These are phyloP conservation scores for Urocitellus parryii DNA, from an alignment of 2,113 vertebrate genomes.

Conservation along the genomic window DNA sequence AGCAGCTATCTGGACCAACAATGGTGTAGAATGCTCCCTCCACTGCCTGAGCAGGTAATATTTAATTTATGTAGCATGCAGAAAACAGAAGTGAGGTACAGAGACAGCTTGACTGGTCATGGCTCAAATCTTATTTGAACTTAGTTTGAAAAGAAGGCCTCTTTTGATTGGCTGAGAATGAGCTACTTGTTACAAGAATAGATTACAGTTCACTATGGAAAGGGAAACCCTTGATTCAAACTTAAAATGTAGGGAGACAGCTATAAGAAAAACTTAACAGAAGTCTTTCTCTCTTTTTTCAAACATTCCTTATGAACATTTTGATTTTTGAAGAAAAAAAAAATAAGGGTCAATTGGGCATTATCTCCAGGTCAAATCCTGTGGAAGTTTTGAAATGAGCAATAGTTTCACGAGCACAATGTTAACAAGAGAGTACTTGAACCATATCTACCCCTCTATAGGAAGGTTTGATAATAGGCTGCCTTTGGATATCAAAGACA, in stretches of 20 bases:
- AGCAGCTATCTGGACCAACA: not conserved
- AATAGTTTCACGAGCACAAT: not conserved
- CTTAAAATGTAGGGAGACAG: not conserved
- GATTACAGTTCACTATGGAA: not conserved
- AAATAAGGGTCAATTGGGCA: not conserved
- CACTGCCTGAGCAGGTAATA: too few relatives aligned
- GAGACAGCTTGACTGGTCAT: too few relatives aligned
- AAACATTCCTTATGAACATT: not conserved
- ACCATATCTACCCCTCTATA: rapidly evolving
- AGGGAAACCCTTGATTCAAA: not conserved
- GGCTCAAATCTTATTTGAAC: not conserved
- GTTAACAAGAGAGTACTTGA: rapidly evolving
- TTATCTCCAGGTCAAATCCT: not conserved
- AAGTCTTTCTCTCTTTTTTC: not conserved
- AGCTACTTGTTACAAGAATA: not conserved
- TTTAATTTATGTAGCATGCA: not conserved
- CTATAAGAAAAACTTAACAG: not conserved
- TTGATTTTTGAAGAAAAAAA: not conserved
- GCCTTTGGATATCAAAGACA: not conserved
- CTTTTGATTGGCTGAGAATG: not conserved
- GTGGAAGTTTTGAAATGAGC: not conserved
- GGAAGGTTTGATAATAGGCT: not conserved
- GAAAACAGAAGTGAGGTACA: not conserved
- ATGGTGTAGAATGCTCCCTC: not conserved
- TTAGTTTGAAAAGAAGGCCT: not conserved